Percentiles rank a stretch among this genome's conserved stretches.
Evolutionary conservation across 2,797 vertebrate species (phyloP).

Genomic region (Crypturellus tataupa): DNA sequence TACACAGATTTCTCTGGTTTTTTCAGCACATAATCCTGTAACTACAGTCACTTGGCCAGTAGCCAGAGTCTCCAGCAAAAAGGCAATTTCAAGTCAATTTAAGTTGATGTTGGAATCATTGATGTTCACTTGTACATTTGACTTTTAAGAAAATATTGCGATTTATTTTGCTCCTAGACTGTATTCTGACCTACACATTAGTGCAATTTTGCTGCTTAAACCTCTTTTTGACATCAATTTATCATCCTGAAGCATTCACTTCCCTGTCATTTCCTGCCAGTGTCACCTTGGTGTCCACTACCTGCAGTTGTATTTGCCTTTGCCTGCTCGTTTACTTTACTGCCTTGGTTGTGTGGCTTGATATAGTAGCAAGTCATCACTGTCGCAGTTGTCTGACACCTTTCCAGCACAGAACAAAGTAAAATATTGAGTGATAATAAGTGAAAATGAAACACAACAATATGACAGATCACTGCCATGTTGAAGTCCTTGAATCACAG

Average conservation of each 20-base stretch:
- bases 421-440: neutral
- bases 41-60: neutral
- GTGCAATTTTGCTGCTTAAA: neutral
- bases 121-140: neutral
- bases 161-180: neutral
- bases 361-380: neutral
- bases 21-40: neutral
- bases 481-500: neutral
- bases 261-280: neutral
- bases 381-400: neutral
- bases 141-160: neutral
- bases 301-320: neutral
- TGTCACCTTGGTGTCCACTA: neutral
- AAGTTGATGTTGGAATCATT: neutral
- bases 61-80: neutral
- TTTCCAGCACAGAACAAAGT: constrained; percentile 2
- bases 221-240: neutral
- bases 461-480: neutral
- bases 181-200: neutral
- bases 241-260: neutral
- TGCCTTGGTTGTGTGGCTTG: rapidly evolving
- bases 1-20: neutral
- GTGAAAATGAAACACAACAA: neutral
- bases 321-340: neutral
- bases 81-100: neutral